phyloP scores from a whole-genome alignment of 2,113 vertebrate genomes.

The Paratilapia polleni region DNA sequence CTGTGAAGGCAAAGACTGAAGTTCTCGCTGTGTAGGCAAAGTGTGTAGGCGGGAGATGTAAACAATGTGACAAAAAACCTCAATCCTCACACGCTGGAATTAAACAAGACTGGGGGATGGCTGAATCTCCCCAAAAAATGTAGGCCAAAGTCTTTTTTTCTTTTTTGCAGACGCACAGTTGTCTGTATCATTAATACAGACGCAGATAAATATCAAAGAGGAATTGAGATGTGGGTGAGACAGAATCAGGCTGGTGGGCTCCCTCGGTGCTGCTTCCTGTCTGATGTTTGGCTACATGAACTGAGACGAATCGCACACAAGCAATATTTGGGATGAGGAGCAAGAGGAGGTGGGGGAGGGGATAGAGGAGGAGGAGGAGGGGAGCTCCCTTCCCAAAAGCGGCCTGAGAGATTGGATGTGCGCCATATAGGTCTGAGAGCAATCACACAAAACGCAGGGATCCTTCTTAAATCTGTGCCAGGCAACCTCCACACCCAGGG shows the following conservation, averaged over 20 bases:
- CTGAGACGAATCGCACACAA: constrained; percentile 58
- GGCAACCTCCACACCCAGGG: constrained; percentile 55
- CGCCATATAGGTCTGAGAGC: constrained; percentile 55
- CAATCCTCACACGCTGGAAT: constrained; percentile 49
- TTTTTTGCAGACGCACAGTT: constrained; percentile 14
- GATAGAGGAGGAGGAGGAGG: constrained; percentile 29
- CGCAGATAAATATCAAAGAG: constrained; percentile 62
- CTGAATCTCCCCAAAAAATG: constrained; percentile 29
- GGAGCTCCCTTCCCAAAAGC: constrained; percentile 51
- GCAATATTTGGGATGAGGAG: constrained; percentile 70
- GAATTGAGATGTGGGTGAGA: constrained; percentile 37
- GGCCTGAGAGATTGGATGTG: constrained; percentile 47
- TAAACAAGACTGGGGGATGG: constrained; percentile 17
- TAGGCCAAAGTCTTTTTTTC: constrained; percentile 48
- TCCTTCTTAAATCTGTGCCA: constrained; percentile 49
- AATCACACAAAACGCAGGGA: constrained; percentile 65
- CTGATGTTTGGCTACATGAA: constrained; percentile 63
- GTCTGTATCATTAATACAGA: constrained; percentile 46
- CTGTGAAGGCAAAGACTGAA: constrained; percentile 40
- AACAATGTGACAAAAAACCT: constrained; percentile 65
- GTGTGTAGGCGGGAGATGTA: constrained; percentile 54
- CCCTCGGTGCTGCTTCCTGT: constrained; percentile 59
- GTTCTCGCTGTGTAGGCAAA: constrained; percentile 46
- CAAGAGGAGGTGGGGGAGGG: constrained; percentile 16
- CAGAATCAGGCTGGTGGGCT: constrained; percentile 57